These are phyloP conservation scores for Mus spicilegus DNA, from an alignment of 2,113 vertebrate genomes.

Conservation along the genomic window DNA sequence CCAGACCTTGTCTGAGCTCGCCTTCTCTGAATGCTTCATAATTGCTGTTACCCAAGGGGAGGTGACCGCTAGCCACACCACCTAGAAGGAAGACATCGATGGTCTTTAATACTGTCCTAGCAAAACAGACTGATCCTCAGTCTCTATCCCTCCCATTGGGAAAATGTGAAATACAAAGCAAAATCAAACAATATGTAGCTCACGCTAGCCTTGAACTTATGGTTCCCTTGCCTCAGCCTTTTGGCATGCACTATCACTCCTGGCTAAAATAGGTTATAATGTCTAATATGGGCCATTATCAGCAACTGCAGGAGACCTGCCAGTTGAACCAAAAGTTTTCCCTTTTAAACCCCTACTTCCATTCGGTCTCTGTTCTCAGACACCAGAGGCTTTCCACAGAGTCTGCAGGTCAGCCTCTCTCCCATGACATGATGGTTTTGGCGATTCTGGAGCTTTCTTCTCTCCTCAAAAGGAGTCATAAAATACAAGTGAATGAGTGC, in stretches of 20 bases:
- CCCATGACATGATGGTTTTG: not conserved
- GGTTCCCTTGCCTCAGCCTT: not conserved
- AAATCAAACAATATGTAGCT: not conserved
- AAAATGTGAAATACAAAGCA: not conserved
- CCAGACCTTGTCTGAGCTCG: not conserved
- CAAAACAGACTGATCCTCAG: not conserved
- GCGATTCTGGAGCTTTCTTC: not conserved
- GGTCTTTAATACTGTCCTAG: not conserved
- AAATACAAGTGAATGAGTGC: not conserved
- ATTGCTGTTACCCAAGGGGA: not conserved
- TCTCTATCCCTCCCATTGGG: not conserved
- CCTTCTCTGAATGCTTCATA: not conserved
- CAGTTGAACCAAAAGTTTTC: not conserved
- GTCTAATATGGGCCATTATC: not conserved
- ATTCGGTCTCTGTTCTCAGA: not conserved
- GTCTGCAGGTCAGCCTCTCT: not conserved
- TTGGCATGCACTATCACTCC: not conserved
- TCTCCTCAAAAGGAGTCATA: not conserved
- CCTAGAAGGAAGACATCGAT: not conserved
- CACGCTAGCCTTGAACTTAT: not conserved
- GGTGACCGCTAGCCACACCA: fast-evolving
- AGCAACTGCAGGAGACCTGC: not conserved
- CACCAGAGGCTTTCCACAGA: fast-evolving
- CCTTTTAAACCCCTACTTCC: not conserved
- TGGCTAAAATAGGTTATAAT: not conserved